Base-by-base conservation (phyloP, 2,113 vertebrate species). In the Hemiprocne comata region DNA sequence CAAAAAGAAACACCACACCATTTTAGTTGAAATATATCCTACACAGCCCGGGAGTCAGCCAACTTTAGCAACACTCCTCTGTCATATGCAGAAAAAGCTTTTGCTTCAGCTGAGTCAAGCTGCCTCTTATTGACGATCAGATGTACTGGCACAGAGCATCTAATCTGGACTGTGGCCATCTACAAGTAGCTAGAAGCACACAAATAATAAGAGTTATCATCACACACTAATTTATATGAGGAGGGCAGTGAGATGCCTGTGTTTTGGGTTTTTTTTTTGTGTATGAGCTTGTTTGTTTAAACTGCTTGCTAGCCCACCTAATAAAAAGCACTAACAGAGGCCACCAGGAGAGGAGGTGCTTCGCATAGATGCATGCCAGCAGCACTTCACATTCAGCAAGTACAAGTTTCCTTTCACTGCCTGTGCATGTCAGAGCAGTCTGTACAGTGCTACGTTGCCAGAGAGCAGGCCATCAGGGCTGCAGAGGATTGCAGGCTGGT, bases 51-150 rank as follows among this genome's bases (percentile, higher is more conserved):
- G 38, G 65, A 90, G 33, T 85, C 72, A 88, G 82, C 85, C 87
- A 94, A 60, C 79, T 95, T 94, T 64, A 97, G 87, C 71, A 95
- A 86, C 44, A 64, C 61, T 91, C 38, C 65, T 90, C 84, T 93
- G 82, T 85, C 80, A 91, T 70, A 73, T 50, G 79, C 72, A 93
- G 79, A 74, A 75, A 97, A 94, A 91, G 65, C 84, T 93, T 95
- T 82, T 89, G 60, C 91, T 94, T 94, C 77, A 96, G 73, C 77
- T 89, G 61, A 91, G 89, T 91, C 86, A 94, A 95, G 89, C 93
- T 96, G 93, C 84, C 85, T 92, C 60, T 90, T 91, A 87, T 57
- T 84, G 80, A 93, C 89, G 89, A 96, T 95, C 84, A 87, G 89
- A 94, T 92, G 84, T 75, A 93, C 89, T 95, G 93, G 93, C 93